A percentile compares a stretch with the other conserved stretches of the same genome.
Evolutionary conservation across 2,797 vertebrate species (phyloP).

Genomic region (Spheniscus humboldti): DNA sequence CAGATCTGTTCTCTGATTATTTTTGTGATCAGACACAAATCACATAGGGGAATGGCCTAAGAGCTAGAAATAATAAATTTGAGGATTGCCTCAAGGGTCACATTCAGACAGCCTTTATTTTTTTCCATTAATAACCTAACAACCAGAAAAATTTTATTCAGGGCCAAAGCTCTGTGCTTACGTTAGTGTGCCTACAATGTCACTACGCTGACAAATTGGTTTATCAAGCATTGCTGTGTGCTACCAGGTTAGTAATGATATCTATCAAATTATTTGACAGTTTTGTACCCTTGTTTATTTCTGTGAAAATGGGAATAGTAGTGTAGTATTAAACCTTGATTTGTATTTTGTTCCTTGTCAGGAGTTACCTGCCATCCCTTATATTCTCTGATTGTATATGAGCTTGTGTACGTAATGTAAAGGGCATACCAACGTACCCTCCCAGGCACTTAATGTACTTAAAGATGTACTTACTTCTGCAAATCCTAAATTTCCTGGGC

Average conservation of each 20-base stretch:
- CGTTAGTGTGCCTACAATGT: not conserved
- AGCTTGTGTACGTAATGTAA: not conserved
- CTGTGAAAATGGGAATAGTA: not conserved
- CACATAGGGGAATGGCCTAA: not conserved
- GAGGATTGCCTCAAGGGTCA: not conserved
- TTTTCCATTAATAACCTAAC: constrained; percentile 34
- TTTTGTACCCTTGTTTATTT: not conserved
- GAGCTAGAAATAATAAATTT: constrained; percentile 22
- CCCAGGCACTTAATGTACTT: not conserved
- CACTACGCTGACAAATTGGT: constrained; percentile 9
- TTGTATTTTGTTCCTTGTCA: not conserved
- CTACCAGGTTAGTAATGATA: not conserved
- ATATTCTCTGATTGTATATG: not conserved
- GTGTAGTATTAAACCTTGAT: not conserved
- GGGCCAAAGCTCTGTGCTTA: constrained; percentile 12
- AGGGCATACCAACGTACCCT: not conserved
- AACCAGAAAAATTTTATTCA: not conserved
- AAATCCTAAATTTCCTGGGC: not conserved
- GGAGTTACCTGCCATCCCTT: not conserved
- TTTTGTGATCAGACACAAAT: constrained; percentile 21
- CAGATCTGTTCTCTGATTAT: not conserved
- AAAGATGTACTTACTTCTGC: not conserved
- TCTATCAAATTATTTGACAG: not conserved
- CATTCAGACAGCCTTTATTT: not conserved
- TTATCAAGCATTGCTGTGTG: not conserved